phyloP scores from a whole-genome alignment of 92 coral and sea anemone genomes.

The Epizoanthus stellaris region DNA sequence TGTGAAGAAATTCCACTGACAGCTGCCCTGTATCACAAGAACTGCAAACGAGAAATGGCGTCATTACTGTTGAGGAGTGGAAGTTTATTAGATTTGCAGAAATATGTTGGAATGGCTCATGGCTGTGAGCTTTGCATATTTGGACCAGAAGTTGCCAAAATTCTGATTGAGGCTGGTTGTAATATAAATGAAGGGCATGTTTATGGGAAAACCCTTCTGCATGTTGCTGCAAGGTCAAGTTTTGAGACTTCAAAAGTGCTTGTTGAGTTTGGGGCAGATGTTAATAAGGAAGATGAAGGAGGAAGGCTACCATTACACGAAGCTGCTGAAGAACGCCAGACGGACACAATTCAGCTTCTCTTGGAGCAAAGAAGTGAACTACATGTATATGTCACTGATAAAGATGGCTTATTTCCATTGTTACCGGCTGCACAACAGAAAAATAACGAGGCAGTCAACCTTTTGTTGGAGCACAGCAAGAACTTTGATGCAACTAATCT shows the following conservation, averaged over 20 bases:
- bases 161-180: neutral
- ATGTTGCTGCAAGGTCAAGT: neutral
- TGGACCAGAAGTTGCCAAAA: slow-evolving; percentile 3
- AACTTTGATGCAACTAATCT: neutral
- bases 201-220: slow-evolving; percentile 10
- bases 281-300: slow-evolving; percentile 1
- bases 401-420: neutral
- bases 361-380: slow-evolving; percentile 6
- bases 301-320: slow-evolving; percentile 14
- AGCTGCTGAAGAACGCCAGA: neutral
- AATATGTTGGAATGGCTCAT: too few relatives aligned
- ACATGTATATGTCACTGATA: slow-evolving; percentile 1
- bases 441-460: neutral
- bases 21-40: too few relatives aligned
- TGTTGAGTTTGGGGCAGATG: slow-evolving; percentile 33
- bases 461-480: neutral
- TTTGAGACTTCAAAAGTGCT: slow-evolving; percentile 20
- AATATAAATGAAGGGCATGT: neutral
- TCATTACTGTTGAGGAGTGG: too few relatives aligned
- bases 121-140: neutral
- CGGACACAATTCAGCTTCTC: neutral
- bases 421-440: neutral
- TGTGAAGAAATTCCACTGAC: too few relatives aligned
- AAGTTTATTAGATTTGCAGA: too few relatives aligned
- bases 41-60: too few relatives aligned